These are phyloP conservation scores for Metacarcinus magister DNA, from an alignment of 2,888 invertebrate genomes.

Conservation along the genomic window DNA sequence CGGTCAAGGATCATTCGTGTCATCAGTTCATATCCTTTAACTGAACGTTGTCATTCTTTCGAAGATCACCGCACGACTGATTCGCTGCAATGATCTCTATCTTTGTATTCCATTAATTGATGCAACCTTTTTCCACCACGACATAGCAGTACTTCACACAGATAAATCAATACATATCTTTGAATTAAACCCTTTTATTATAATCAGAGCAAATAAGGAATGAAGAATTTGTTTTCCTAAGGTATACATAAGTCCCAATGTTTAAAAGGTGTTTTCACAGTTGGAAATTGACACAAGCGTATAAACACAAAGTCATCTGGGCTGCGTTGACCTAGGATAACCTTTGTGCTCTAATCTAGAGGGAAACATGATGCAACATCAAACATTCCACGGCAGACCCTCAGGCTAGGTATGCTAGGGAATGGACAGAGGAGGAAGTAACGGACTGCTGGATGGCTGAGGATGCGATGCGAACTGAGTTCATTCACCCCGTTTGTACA, in stretches of 20 bases:
- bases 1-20: background rate
- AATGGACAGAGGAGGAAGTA: background rate
- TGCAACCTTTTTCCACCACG: background rate
- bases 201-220: too few relatives aligned
- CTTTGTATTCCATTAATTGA: background rate
- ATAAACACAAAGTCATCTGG: too few relatives aligned
- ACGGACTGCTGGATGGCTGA: background rate
- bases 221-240: too few relatives aligned
- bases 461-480: background rate
- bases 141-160: background rate
- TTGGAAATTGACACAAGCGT: too few relatives aligned
- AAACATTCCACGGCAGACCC: background rate
- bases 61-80: background rate
- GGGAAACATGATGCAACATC: background rate
- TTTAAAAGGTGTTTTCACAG: too few relatives aligned
- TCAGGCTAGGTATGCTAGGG: background rate
- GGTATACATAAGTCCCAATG: too few relatives aligned
- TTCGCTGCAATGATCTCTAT: background rate
- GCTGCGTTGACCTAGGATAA: background rate
- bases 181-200: too few relatives aligned
- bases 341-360: background rate
- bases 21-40: background rate
- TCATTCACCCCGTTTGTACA: background rate
- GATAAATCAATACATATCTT: background rate
- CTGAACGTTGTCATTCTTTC: background rate